phyloP scores from a whole-genome alignment of 1,140 invertebrate species.

The Trichogramma pretiosum region DNA sequence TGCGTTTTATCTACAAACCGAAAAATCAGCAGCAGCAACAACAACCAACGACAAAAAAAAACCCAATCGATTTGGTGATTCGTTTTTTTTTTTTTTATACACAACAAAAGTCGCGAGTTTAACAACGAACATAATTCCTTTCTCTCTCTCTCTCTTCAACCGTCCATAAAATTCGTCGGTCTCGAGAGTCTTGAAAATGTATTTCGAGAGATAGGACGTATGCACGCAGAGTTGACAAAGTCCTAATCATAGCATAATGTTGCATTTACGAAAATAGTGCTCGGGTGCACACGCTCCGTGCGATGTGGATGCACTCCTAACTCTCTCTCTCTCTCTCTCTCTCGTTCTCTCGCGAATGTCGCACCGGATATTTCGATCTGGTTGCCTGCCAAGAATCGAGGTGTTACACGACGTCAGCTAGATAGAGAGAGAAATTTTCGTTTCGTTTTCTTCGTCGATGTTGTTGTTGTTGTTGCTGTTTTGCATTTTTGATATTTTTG shows the following conservation, averaged over 20 bases:
- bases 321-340: no score
- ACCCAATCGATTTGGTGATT: not conserved
- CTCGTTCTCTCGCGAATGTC: no score
- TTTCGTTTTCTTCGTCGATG: constrained; percentile 1
- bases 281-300: no score
- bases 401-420: no score
- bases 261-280: constrained; percentile 14
- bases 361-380: constrained; percentile 16
- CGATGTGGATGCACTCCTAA: no score
- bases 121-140: not conserved
- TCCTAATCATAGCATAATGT: constrained; percentile 16
- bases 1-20: no score
- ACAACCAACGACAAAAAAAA: not conserved
- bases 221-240: not conserved
- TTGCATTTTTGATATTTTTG: constrained; percentile 10
- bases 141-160: no score
- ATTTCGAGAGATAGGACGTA: not conserved
- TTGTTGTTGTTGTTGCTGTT: constrained; percentile 11
- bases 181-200: not conserved
- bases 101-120: not conserved
- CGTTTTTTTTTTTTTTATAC: not conserved
- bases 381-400: constrained; percentile 9
- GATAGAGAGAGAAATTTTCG: not conserved
- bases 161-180: no score
- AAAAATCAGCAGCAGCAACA: no score